Evolutionary conservation across 2,888 invertebrate genomes (phyloP), one percentile per base, ranked within the genome.

Genomic region (Sarcophaga rosellei): DNA sequence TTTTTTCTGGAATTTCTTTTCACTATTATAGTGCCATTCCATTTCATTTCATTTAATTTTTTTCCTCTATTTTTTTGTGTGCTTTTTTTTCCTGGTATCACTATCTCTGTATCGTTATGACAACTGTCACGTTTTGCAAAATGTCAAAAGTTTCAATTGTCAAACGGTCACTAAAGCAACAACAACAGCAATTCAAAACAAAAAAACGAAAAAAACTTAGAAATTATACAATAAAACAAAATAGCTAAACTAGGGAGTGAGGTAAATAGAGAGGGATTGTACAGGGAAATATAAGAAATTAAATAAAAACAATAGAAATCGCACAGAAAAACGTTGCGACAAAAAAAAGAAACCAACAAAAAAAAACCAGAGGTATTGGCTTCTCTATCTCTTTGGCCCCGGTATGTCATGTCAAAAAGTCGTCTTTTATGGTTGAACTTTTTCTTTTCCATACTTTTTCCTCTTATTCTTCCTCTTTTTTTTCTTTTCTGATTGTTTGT

Each of bases 91-190:
- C 53, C 3, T 73, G 45, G 66, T 59, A 35, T 21, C 23, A 45
- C 20, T 25, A 8, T 68, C 6, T 20, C 53, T 62, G 53, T 74
- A 44, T 74, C 66, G 65, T 79, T 72, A 68, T 76, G 73, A 77
- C 77, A 85, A 77, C 69, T 77, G 76, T 73, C 84, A 81, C 66
- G 73, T 81, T 81, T 35, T 77, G 76, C 61, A 20, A 85, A 77
- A 81, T 85, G 84, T 81, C 73, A 76, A 81, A 73, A 81, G 76
- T 81, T 76, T 81, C 85, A 85, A 85, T 81, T 81, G 85, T 81
- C 85, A 85, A 35, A 63, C 25, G 81, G 85, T 81, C 85, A 85
- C 25, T 69, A 21, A 73, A 59, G 23, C 17, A 47, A 59, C 59
- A 25, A 20, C 35, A 65, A 78, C 35, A 35, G 35, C 35, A 35